These are phyloP conservation scores for Ursus arctos DNA, from an alignment of 2,113 vertebrate species.

Conservation along the genomic window DNA sequence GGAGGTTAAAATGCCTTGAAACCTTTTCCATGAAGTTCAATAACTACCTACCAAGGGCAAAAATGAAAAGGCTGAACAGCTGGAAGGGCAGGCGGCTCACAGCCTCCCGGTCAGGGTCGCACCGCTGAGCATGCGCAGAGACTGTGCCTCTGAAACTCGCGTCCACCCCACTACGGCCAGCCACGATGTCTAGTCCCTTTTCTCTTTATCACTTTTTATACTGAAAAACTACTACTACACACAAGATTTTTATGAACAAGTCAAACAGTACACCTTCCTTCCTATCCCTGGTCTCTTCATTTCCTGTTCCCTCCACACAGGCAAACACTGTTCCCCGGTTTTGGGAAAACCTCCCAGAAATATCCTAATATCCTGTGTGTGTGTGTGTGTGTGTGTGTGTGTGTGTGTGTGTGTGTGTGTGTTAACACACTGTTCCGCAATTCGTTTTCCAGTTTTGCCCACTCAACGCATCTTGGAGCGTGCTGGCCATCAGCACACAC, in stretches of 20 bases:
- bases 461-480: neutral
- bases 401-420: no score
- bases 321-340: neutral
- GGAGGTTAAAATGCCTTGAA: slow-evolving; percentile 65
- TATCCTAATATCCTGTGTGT: rapidly evolving
- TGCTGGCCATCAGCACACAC: rapidly evolving
- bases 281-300: neutral
- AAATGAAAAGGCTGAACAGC: neutral
- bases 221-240: neutral
- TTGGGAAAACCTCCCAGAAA: neutral
- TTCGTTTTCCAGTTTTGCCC: rapidly evolving
- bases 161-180: no score
- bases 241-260: neutral
- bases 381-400: no score
- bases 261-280: neutral
- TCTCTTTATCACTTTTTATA: neutral
- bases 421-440: no score
- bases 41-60: neutral
- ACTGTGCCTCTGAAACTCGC: neutral
- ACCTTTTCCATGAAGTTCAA: neutral
- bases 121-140: rapidly evolving
- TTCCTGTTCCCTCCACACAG: neutral
- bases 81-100: rapidly evolving
- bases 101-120: neutral
- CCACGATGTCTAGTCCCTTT: neutral